Conservation (phyloP, 2,797 vertebrate genomes). For the Argentina silus region DNA sequence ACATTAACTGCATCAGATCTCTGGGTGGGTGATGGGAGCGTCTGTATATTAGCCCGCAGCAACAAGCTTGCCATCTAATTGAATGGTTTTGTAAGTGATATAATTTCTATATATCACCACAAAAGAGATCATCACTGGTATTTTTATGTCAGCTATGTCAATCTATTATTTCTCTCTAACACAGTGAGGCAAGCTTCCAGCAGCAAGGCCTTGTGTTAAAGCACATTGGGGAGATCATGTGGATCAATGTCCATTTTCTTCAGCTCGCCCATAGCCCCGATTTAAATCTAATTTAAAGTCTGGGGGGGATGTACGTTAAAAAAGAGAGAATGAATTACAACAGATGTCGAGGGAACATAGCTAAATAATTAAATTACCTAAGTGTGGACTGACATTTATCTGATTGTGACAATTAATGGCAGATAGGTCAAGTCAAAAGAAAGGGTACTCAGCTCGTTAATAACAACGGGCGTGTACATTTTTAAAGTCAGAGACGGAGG, state of each 20-base stretch:
- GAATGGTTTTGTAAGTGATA: slow-evolving; percentile 54
- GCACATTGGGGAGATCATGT: slow-evolving; percentile 45
- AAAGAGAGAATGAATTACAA: slow-evolving; percentile 66
- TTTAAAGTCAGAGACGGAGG: slow-evolving; percentile 30
- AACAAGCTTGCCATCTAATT: slow-evolving; percentile 48
- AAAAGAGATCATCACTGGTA: slow-evolving; percentile 36
- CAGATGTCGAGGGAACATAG: slow-evolving; percentile 64
- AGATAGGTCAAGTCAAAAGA: slow-evolving; percentile 46
- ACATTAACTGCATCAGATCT: slow-evolving; percentile 63
- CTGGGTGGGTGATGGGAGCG: slow-evolving; percentile 58
- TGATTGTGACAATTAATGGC: slow-evolving; percentile 60
- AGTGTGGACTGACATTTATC: slow-evolving; percentile 69
- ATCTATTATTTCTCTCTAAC: slow-evolving; percentile 30
- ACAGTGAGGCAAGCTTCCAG: slow-evolving; percentile 34
- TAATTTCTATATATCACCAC: slow-evolving; percentile 53
- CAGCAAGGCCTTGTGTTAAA: slow-evolving; percentile 16
- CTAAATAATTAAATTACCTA: slow-evolving; percentile 68
- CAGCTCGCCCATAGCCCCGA: slow-evolving; percentile 52
- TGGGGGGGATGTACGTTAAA: slow-evolving; percentile 36
- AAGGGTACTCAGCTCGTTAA: slow-evolving; percentile 39
- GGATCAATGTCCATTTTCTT: slow-evolving; percentile 69
- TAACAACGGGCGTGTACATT: slow-evolving; percentile 27
- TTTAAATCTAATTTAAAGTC: slow-evolving; percentile 71
- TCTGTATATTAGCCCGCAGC: slow-evolving; percentile 52
- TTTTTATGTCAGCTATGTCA: slow-evolving; percentile 26